Evolutionary conservation across 2,797 vertebrate species (phyloP), one percentile per base, ranked within the genome.

Genomic region (Crotalus adamanteus): DNA sequence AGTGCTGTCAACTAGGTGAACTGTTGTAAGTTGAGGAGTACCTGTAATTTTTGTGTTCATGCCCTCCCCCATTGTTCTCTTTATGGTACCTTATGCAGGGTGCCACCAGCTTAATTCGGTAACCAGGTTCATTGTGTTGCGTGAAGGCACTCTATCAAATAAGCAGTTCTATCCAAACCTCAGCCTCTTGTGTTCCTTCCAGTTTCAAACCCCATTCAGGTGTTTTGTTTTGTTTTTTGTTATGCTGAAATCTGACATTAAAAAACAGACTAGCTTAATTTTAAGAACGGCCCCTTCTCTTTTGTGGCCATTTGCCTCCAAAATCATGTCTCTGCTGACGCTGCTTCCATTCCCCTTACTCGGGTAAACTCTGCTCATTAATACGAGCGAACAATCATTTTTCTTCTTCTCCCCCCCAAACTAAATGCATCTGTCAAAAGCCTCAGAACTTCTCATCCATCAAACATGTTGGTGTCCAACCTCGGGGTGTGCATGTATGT

Each of bases 401-500:
- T 91, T 56, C 86, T 83, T 94, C 8, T 87, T 3, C 0, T 94
- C 6, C 91, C 0, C 0, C 90, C 92, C 86, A 93, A 57, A 92
- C 95, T 95, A 96, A 96, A 96, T 95, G 91, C 94, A 63, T 69
- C 12, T 96, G 97, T 95, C 96, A 95, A 94, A 96, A 96, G 26
- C 93, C 90, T 95, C 91, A 93, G 92, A 95, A 91, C 94, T 31
- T 90, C 95, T 96, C 95, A 96, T 97, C 96, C 94, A 95, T 97
- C 97, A 96, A 73, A 37, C 0, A 4, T 83, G 57, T 11, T 93
- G 4, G 88, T 28, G 56, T 93, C 86, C 86, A 28, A 57, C 73
- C 37, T 87, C 60, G 25, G 91, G 0, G 1, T 0, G 22, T 69
- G 25, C 8, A n/a, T 69, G 12, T 22, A 83, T 31, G 90, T 1